Base-by-base conservation (phyloP, 2,113 vertebrate genomes). In the Noctilio leporinus region DNA sequence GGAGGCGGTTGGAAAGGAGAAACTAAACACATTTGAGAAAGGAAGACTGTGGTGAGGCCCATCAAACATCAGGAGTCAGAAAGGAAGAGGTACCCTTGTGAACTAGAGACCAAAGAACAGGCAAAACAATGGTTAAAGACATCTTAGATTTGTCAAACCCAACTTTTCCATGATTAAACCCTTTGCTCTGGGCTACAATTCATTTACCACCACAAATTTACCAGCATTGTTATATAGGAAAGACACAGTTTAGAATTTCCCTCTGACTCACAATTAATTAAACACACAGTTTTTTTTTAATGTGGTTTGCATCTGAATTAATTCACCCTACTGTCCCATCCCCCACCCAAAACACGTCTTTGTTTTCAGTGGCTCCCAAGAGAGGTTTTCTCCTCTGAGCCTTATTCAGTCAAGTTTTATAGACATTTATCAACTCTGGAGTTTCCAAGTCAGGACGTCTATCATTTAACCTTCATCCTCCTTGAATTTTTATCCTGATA, bases 401-500 rank as follows among this genome's bases (percentile, higher is more conserved):
- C 45, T 91, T 97, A n/a, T 97, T 88, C 88, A 95, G 64, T 93
- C 76, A 94, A 91, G 11, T 96, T 98, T 96, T 90, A 81, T 62
- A 96, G 73, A 69, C 59, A 95, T 86, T 95, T 53, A 95, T 96
- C 97, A 97, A 33, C 19, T 87, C 67, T 5, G 2, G 62, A 90
- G 83, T 97, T 97, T 95, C 91, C 73, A 93, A 89, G 57, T 89
- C 59, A 40, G 91, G 47, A 76, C 76, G 75, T 49, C 93, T 97
- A 88, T 97, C 96, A 97, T 95, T 97, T 98, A 98, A 98, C 95
- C 94, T 97, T 98, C 96, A 95, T 97, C 92, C 93, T 97, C 45
- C 9, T 97, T 98, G 97, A 97, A 83, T 98, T 97, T 98, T 97
- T 62, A 84, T 96, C 95, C 89, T 97, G 87, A 96, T 97, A 70